Evolutionary conservation across 2,797 vertebrate genomes (phyloP).

Genomic region (Zalophus californianus): DNA sequence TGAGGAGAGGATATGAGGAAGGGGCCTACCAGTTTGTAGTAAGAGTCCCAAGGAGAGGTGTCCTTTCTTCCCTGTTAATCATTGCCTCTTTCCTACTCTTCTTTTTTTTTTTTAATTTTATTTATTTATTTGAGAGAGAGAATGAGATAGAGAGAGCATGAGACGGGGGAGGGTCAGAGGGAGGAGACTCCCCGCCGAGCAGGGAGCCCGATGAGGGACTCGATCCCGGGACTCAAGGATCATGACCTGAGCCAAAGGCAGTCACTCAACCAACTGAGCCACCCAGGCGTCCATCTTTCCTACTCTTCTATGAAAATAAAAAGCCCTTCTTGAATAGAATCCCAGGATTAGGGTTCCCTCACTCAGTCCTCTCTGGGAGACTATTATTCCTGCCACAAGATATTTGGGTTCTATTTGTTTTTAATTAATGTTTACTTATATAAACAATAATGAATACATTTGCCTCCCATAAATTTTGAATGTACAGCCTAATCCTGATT

Average conservation of each 20-base stretch:
- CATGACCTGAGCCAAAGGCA: too few species aligned
- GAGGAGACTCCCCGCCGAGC: too few species aligned
- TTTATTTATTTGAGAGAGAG: too few species aligned
- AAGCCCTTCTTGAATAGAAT: not conserved
- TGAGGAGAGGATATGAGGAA: not conserved
- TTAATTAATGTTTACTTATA: not conserved
- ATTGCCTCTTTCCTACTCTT: not conserved
- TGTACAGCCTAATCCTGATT: not conserved
- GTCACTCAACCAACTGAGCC: too few species aligned
- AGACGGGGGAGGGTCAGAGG: too few species aligned
- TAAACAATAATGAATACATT: not conserved
- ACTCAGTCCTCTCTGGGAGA: not conserved
- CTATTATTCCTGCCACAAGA: not conserved
- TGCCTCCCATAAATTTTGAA: not conserved
- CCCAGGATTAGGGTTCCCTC: not conserved
- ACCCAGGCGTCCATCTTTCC: not conserved
- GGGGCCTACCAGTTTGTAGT: not conserved
- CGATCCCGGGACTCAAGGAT: too few species aligned
- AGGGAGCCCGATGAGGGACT: too few species aligned
- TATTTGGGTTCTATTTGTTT: constrained; percentile 55
- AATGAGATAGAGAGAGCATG: too few species aligned
- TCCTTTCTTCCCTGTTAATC: not conserved
- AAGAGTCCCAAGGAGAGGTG: not conserved
- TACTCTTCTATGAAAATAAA: not conserved
- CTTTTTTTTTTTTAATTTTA: not conserved